A percentile compares a stretch with the other conserved stretches of the same genome.
Conservation (phyloP, 2,888 invertebrate species). For the Lordiphosa fenestrarum region DNA sequence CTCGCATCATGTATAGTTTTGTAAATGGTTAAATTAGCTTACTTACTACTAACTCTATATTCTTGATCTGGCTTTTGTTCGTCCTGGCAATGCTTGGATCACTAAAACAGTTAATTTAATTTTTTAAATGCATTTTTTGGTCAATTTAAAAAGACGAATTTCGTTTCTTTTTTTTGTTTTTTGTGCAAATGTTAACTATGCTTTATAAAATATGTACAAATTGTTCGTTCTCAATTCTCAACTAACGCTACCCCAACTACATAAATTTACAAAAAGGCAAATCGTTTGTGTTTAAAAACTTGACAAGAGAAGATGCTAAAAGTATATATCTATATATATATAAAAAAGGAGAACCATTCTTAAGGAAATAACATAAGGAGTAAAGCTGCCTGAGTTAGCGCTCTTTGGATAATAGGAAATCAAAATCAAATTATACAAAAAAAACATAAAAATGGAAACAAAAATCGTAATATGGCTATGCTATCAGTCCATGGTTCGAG, state of each 20-base stretch:
- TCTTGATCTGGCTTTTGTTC: constrained; percentile 16
- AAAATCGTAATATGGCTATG: constrained; percentile 72
- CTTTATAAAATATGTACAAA: constrained; percentile 70
- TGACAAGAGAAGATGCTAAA: constrained; percentile 42
- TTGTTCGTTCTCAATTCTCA: constrained; percentile 30
- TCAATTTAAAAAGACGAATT: constrained; percentile 43
- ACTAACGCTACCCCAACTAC: constrained; percentile 66
- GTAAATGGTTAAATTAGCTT: constrained; percentile 15
- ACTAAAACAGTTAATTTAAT: constrained; percentile 29
- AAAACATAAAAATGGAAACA: constrained; percentile 41
- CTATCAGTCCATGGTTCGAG: constrained; percentile 74
- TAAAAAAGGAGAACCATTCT: constrained; percentile 43
- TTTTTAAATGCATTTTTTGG: constrained; percentile 52
- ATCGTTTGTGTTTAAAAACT: constrained; percentile 32
- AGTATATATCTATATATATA: neutral
- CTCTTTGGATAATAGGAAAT: constrained; percentile 54
- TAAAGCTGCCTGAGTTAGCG: constrained; percentile 42
- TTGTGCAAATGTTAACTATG: constrained; percentile 71
- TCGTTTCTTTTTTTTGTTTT: constrained; percentile 18
- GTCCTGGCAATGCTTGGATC: constrained; percentile 37
- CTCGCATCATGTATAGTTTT: constrained; percentile 9
- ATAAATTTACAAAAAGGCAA: constrained; percentile 56
- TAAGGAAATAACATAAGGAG: constrained; percentile 44
- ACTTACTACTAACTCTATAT: constrained; percentile 29
- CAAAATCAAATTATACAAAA: constrained; percentile 16